These are phyloP conservation scores for Erpetoichthys calabaricus DNA, from an alignment of 2,797 vertebrate genomes.

Conservation along the genomic window DNA sequence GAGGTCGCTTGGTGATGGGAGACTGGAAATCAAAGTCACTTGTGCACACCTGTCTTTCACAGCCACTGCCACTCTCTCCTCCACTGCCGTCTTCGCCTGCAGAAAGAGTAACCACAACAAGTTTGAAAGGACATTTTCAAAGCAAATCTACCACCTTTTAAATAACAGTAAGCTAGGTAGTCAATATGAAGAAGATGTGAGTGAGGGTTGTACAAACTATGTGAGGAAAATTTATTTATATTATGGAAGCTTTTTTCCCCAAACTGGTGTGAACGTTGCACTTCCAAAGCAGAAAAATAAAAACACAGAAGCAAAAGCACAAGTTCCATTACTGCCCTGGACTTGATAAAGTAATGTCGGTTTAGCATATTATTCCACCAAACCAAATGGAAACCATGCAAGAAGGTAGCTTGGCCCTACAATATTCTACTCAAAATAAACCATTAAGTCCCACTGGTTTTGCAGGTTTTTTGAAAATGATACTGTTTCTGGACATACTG, in stretches of 20 bases:
- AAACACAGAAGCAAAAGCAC: too few relatives aligned
- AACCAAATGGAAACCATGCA: too few relatives aligned
- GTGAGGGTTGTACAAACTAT: background rate
- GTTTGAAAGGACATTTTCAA: background rate
- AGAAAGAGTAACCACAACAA: constrained; percentile 1
- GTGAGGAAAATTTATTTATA: too few relatives aligned
- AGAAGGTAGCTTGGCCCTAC: too few relatives aligned
- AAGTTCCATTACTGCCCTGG: too few relatives aligned
- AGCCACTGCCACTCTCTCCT: constrained; percentile 84
- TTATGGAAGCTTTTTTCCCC: too few relatives aligned
- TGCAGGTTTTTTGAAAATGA: background rate
- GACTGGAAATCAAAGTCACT: constrained; percentile 69
- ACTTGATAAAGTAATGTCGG: too few relatives aligned
- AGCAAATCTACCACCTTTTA: background rate
- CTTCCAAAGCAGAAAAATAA: too few relatives aligned
- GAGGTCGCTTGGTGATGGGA: constrained; percentile 13
- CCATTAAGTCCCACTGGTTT: too few relatives aligned
- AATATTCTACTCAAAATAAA: too few relatives aligned
- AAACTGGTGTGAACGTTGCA: too few relatives aligned
- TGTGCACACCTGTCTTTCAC: constrained; percentile 58
- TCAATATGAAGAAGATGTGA: background rate
- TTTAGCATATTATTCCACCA: too few relatives aligned
- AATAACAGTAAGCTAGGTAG: background rate
- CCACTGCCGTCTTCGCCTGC: constrained; percentile 58
- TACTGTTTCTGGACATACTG: background rate